A percentile compares a stretch with the other conserved stretches of the same genome.
Conservation (phyloP, 2,888 invertebrate species). For the Rhamnusium bicolor region DNA sequence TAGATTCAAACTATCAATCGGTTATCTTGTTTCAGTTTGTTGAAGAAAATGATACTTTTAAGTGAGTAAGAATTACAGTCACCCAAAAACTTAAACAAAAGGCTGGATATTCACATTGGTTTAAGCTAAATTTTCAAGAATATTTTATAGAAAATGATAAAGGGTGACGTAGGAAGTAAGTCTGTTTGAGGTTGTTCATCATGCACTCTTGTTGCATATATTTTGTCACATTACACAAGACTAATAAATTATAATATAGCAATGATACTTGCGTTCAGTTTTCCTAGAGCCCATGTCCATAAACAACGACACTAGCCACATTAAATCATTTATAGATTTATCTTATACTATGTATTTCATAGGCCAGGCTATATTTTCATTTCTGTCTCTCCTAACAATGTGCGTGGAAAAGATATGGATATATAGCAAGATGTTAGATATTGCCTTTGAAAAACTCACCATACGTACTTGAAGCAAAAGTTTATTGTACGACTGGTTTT, state of each 20-base stretch:
- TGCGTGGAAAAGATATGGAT: conserved; percentile 45
- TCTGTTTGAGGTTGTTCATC: neutral
- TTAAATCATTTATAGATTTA: conserved; percentile 55
- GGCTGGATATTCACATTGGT: too few species aligned
- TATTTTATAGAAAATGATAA: too few species aligned
- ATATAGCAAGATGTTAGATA: conserved; percentile 44
- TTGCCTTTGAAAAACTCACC: conserved; percentile 33
- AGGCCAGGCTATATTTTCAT: conserved; percentile 49
- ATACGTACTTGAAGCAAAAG: conserved; percentile 35
- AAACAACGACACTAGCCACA: conserved; percentile 47
- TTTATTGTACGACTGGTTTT: conserved; percentile 38
- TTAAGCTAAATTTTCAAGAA: too few species aligned
- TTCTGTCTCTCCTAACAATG: conserved; percentile 50
- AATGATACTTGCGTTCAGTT: conserved; percentile 43
- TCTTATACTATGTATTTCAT: conserved; percentile 50
- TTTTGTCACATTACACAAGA: conserved; percentile 43
- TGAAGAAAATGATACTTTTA: too few species aligned
- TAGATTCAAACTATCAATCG: too few species aligned
- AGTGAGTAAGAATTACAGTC: too few species aligned
- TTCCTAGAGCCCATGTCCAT: conserved; percentile 40
- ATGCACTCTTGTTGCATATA: conserved; percentile 27
- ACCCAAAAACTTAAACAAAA: too few species aligned
- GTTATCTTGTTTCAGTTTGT: too few species aligned
- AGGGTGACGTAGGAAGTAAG: neutral
- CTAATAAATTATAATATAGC: conserved; percentile 43